These are phyloP conservation scores for Aix galericulata DNA, from an alignment of 2,113 vertebrate species.

Conservation along the genomic window DNA sequence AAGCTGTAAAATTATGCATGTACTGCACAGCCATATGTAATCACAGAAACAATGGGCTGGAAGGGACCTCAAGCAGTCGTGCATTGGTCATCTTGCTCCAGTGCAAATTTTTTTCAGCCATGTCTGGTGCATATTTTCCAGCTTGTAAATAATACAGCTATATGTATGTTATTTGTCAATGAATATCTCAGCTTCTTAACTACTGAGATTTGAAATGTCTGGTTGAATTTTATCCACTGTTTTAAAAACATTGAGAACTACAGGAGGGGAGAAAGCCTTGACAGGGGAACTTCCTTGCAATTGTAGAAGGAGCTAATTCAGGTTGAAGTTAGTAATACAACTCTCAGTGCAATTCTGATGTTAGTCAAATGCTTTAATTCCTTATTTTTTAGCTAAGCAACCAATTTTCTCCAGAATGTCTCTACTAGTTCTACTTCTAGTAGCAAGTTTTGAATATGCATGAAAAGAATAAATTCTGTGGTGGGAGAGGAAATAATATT, in stretches of 20 bases:
- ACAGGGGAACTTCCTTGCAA: background rate
- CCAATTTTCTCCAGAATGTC: background rate
- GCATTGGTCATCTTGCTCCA: background rate
- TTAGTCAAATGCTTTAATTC: background rate
- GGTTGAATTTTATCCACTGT: background rate
- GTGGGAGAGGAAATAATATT: background rate
- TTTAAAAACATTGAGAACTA: background rate
- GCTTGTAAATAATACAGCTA: background rate
- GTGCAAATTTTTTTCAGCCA: background rate
- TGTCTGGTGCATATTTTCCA: background rate
- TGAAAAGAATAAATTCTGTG: background rate
- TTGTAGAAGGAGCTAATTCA: background rate
- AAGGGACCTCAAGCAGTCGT: background rate
- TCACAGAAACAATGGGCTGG: background rate
- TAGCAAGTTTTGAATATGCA: background rate
- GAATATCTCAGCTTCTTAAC: background rate
- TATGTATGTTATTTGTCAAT: background rate
- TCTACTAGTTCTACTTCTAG: background rate
- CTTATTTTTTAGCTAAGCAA: background rate
- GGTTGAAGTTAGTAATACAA: background rate
- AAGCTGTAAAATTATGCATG: background rate
- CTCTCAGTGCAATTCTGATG: background rate
- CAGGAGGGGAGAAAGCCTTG: background rate
- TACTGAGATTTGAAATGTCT: background rate
- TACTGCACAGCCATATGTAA: background rate